Conservation (phyloP, 2,113 vertebrate genomes). For the Plecotus auritus region DNA sequence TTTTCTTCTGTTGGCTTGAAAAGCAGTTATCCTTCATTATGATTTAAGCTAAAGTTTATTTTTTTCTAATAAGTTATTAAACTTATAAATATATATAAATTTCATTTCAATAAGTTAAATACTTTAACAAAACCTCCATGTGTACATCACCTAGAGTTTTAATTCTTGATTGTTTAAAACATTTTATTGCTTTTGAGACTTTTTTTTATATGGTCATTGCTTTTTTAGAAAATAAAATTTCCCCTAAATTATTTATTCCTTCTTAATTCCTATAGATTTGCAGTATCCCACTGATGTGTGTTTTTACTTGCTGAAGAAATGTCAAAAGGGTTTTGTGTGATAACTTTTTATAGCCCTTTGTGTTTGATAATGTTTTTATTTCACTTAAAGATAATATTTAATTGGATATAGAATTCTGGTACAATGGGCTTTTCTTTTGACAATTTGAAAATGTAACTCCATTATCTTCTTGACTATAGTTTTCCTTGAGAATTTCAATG, state of each 20-base stretch:
- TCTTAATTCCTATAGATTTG: not conserved
- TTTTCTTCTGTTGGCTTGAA: not conserved
- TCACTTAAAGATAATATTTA: slow-evolving; percentile 35
- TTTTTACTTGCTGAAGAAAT: not conserved
- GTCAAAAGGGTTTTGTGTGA: not conserved
- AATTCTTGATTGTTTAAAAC: not conserved
- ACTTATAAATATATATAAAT: not conserved
- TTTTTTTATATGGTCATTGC: not conserved
- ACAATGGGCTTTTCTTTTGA: slow-evolving; percentile 4
- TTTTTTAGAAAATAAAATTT: not conserved
- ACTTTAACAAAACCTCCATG: not conserved
- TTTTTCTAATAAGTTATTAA: not conserved
- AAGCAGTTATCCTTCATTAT: not conserved
- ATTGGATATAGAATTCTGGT: not conserved
- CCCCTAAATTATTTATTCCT: not conserved
- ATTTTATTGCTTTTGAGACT: not conserved
- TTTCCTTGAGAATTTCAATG: slow-evolving; percentile 11
- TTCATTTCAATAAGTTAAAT: not conserved
- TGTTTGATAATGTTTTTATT: not conserved
- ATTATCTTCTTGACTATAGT: not conserved
- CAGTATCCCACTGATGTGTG: not conserved
- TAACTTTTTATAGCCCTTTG: not conserved
- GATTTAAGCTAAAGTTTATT: not conserved
- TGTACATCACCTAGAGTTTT: not conserved
- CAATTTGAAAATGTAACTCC: not conserved